phyloP scores from a whole-genome alignment of 2,888 invertebrate species.

The Idaea aversata region DNA sequence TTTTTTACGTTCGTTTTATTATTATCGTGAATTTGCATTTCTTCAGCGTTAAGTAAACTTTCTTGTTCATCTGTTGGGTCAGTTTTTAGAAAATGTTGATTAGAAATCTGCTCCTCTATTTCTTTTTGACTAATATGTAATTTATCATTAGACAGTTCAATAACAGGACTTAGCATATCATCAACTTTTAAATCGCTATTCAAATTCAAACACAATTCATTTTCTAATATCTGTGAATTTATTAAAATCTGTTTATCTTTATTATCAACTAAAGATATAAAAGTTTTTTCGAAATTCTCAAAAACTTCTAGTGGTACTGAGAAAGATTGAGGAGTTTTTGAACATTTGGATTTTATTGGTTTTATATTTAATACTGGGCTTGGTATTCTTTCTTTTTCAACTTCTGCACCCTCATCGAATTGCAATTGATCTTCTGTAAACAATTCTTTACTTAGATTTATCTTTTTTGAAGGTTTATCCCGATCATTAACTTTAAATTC shows the following conservation, averaged over 20 bases:
- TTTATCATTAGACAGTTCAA: constrained; percentile 27
- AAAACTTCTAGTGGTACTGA: constrained; percentile 53
- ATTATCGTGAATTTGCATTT: background rate
- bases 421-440: constrained; percentile 6
- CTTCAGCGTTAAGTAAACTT: background rate
- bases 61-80: background rate
- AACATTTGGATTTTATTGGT: constrained; percentile 25
- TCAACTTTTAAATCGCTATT: constrained; percentile 29
- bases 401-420: constrained; percentile 16
- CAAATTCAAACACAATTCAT: constrained; percentile 42
- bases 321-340: constrained; percentile 35
- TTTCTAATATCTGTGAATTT: constrained; percentile 57
- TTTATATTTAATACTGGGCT: constrained; percentile 52
- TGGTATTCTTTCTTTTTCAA: constrained; percentile 26
- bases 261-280: constrained; percentile 47
- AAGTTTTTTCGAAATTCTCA: constrained; percentile 62
- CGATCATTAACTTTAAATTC: background rate
- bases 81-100: background rate
- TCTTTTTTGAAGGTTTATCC: background rate
- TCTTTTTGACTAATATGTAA: constrained; percentile 21
- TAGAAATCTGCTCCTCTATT: background rate
- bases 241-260: constrained; percentile 45
- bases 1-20: background rate
- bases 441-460: constrained; percentile 7
- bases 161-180: constrained; percentile 31